These are phyloP conservation scores for Pilophorus perplexus DNA, from an alignment of 2,888 invertebrate species.

Conservation along the genomic window DNA sequence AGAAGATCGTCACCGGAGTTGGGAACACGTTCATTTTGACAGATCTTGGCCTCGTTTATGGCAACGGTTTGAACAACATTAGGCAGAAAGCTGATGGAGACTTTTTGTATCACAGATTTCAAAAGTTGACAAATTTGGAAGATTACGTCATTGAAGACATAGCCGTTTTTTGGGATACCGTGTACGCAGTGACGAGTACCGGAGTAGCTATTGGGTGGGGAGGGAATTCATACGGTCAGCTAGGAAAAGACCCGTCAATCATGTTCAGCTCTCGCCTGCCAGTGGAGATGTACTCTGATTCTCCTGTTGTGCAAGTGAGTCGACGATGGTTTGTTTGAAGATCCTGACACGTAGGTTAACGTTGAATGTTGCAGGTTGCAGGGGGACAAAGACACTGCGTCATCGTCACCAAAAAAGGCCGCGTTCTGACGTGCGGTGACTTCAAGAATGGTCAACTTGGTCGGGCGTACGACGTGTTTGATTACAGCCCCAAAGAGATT, in stretches of 20 bases:
- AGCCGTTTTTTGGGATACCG: slow-evolving; percentile 79
- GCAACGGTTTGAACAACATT: slow-evolving; percentile 76
- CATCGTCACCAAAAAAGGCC: slow-evolving; percentile 62
- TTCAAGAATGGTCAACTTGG: slow-evolving; percentile 69
- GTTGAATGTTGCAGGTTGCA: too few species aligned
- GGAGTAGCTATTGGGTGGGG: slow-evolving; percentile 78
- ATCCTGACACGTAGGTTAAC: too few species aligned
- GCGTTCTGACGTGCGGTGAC: slow-evolving; percentile 64
- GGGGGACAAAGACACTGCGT: slow-evolving; percentile 70
- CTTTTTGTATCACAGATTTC: slow-evolving; percentile 52
- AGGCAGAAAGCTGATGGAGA: slow-evolving; percentile 65
- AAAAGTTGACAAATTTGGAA: slow-evolving; percentile 49
- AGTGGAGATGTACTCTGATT: slow-evolving; percentile 2
- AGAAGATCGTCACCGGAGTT: slow-evolving; percentile 71
- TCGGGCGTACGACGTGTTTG: slow-evolving; percentile 49
- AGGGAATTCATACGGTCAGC: slow-evolving; percentile 72
- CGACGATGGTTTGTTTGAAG: too few species aligned
- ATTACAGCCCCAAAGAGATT: slow-evolving; percentile 12
- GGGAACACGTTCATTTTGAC: slow-evolving; percentile 72
- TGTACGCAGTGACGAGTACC: slow-evolving; percentile 68
- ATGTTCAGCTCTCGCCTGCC: slow-evolving; percentile 13
- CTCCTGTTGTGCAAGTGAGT: slow-evolving; percentile 9
- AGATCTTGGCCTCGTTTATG: slow-evolving; percentile 64
- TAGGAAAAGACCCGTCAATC: slow-evolving; percentile 61
- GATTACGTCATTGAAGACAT: slow-evolving; percentile 60